Conservation (phyloP, 2,888 invertebrate species). For the Timema cristinae region DNA sequence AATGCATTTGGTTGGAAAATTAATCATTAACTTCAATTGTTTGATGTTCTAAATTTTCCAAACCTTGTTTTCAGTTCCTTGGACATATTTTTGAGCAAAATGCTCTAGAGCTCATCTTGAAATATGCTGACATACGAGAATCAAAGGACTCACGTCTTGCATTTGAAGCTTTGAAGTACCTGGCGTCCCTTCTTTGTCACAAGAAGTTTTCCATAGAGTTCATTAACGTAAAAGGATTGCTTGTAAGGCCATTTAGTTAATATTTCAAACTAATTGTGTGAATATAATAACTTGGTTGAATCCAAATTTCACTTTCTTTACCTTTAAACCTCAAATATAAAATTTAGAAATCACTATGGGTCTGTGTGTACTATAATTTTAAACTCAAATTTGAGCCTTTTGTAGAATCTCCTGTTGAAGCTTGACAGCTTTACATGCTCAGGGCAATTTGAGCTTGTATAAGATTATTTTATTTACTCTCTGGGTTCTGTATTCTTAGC, state of each 20-base stretch:
- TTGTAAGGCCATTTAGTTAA: constrained; percentile 47
- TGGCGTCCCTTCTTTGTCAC: constrained; percentile 91
- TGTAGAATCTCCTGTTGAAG: too few species aligned
- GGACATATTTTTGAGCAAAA: constrained; percentile 91
- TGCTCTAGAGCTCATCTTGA: constrained; percentile 83
- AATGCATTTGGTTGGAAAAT: background rate
- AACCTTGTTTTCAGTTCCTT: constrained; percentile 61
- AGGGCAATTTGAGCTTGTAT: too few species aligned
- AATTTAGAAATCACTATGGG: too few species aligned
- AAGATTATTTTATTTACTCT: too few species aligned
- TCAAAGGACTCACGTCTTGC: constrained; percentile 88
- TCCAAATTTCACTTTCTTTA: too few species aligned
- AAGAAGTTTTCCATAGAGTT: constrained; percentile 98
- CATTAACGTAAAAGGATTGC: constrained; percentile 81
- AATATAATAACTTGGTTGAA: too few species aligned
- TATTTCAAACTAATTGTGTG: too few species aligned
- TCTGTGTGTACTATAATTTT: too few species aligned
- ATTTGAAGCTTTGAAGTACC: constrained; percentile 93
- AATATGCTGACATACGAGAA: constrained; percentile 83
- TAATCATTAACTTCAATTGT: constrained; percentile 15
- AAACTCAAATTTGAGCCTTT: too few species aligned
- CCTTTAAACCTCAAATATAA: too few species aligned
- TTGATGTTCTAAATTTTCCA: constrained; percentile 13
- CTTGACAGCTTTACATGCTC: too few species aligned
- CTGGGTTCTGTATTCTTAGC: too few species aligned